Evolutionary conservation across 1,140 invertebrate genomes (phyloP).

Genomic region (Drosophila hydei): DNA sequence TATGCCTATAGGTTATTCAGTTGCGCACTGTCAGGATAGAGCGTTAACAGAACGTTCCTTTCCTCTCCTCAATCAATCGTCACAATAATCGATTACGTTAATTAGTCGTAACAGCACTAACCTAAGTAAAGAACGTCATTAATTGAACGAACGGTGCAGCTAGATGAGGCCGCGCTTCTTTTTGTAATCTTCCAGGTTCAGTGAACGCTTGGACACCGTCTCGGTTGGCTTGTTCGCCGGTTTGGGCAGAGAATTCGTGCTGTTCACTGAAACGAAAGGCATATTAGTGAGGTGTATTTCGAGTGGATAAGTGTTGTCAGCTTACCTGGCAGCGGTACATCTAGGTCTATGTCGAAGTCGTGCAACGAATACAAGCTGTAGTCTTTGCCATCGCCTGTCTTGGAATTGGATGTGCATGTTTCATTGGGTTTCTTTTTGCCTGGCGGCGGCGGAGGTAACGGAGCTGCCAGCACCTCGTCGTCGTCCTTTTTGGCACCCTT

Average conservation of each 20-base stretch:
- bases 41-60: slow-evolving; percentile 23
- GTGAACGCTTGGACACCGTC: slow-evolving; percentile 92
- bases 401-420: slow-evolving; percentile 67
- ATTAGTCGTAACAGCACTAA: slow-evolving; percentile 52
- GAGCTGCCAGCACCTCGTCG: slow-evolving; percentile 42
- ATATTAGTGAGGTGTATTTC: too few species aligned
- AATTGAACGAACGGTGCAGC: slow-evolving; percentile 24
- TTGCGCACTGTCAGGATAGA: slow-evolving; percentile 11
- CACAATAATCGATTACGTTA: slow-evolving; percentile 31
- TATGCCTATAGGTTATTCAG: slow-evolving; percentile 43
- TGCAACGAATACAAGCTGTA: slow-evolving; percentile 96
- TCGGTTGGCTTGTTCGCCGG: slow-evolving; percentile 90
- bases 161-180: slow-evolving; percentile 97
- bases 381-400: slow-evolving; percentile 85
- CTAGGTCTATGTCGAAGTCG: slow-evolving; percentile 98
- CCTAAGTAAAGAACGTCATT: slow-evolving; percentile 48
- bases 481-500: slow-evolving; percentile 85
- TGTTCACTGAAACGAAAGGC: slow-evolving; percentile 86
- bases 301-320: too few species aligned
- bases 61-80: slow-evolving; percentile 9
- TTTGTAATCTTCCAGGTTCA: slow-evolving; percentile 99
- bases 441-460: slow-evolving; percentile 58
- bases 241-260: slow-evolving; percentile 90
- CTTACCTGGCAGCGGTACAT: slow-evolving; percentile 91
- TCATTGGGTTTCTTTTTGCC: slow-evolving; percentile 71